Base-by-base conservation (phyloP, 1,140 invertebrate species). In the Rhopalosiphum padi region DNA sequence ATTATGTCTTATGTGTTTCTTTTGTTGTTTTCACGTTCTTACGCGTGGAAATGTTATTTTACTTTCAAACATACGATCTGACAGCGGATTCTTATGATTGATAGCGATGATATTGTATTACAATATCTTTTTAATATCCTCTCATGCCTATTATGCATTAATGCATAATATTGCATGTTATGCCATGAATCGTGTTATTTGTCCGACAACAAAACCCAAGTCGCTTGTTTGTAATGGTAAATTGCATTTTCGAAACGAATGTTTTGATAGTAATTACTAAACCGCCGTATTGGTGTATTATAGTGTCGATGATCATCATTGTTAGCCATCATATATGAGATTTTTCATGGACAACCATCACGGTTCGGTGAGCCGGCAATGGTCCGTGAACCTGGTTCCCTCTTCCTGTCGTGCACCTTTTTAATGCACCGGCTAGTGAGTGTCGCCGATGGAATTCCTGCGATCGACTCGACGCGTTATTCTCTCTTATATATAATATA, bases 301-400 rank as follows among this genome's bases (percentile, higher is more conserved):
- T 51, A 23, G 90, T 91, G 91, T 85, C 91, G 91, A 92, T 53
- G 77, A 93, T 85, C 48, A 25, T 93, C 46, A 46, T 83, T 43
- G 82, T 43, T 85, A 11, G 35, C 23, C 5, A 86, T 48, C 35
- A 25, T 90, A 18, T 85, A 86, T 30, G 91, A 92, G 91, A 93
- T 93, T 93, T 93, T 86, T 83, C 91, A 93, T 41, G 68, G 82
- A 93, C 91, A 93, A 55, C 43, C 60, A 83, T 53, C 91, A 93
- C 51, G 91, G 91, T 93, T 55, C 82, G 82, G 48, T 53, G 91
- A 85, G 35, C 82, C 91, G 82, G 91, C 82, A 93, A 93, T 93
- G 77, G 77, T 51, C 91, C 48, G 91, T 93, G 82, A 92, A 83
- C 41, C 90, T 30, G 60, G 18, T 53, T 83, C 46, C n/a, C 60